Evolutionary conservation across 2,888 invertebrate species (phyloP).

Genomic region (Pachydiplax longipennis): DNA sequence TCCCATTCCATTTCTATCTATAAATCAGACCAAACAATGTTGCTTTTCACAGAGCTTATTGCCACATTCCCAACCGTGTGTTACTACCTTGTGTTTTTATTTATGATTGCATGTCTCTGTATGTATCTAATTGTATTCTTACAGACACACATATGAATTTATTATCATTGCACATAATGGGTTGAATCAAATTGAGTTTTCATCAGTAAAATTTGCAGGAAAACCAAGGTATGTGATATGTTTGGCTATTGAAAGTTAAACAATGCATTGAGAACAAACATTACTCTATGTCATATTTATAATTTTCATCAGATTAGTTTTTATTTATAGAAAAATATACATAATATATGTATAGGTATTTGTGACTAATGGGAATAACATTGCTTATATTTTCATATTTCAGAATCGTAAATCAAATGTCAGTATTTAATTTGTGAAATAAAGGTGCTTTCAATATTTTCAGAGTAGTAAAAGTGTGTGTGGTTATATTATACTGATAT

Average conservation of each 20-base stretch:
- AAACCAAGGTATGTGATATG: background rate
- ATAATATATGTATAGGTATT: background rate
- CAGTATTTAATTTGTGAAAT: slow-evolving; percentile 29
- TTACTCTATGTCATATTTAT: background rate
- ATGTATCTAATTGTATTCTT: no score
- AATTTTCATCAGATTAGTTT: background rate
- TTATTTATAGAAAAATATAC: background rate
- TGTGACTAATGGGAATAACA: background rate
- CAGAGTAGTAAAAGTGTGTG: slow-evolving; percentile 1
- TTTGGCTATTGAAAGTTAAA: background rate
- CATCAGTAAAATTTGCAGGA: background rate
- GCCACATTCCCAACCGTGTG: slow-evolving; percentile 22
- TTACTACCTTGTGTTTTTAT: background rate
- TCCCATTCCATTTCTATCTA: slow-evolving; percentile 28
- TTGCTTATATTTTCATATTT: slow-evolving; percentile 43
- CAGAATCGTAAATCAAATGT: background rate
- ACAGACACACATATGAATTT: background rate
- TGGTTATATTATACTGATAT: background rate
- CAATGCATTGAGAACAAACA: background rate
- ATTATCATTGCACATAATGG: background rate
- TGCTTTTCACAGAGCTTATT: slow-evolving; percentile 23
- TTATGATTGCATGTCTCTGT: background rate
- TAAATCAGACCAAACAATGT: slow-evolving; percentile 14
- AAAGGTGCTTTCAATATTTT: slow-evolving; percentile 33
- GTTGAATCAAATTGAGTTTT: background rate